Percentiles rank a stretch among this genome's conserved stretches.
Conservation (phyloP, 2,113 vertebrate species). For the Uria aalge region DNA sequence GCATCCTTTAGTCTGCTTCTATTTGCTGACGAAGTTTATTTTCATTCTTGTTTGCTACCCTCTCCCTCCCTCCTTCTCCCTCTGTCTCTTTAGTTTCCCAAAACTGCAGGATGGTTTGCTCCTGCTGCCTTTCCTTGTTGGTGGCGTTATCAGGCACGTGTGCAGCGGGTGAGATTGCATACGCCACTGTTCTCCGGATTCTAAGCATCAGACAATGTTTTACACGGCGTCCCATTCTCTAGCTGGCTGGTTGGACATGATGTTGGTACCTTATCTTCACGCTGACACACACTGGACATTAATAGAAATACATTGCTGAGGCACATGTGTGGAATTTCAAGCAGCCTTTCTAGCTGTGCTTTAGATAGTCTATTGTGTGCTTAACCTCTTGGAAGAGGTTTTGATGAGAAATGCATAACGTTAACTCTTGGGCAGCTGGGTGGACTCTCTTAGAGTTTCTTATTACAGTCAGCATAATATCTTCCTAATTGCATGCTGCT, state of each 20-base stretch:
- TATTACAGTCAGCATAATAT: background rate
- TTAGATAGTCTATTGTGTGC: slow-evolving; percentile 80
- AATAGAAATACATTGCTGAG: slow-evolving; percentile 85
- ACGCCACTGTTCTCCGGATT: slow-evolving; percentile 66
- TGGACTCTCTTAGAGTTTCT: background rate
- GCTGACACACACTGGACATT: slow-evolving; percentile 87
- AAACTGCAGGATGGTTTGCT: background rate
- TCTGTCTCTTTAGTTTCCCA: background rate
- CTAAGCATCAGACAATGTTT: slow-evolving; percentile 84
- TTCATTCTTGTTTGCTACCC: background rate
- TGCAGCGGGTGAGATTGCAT: slow-evolving; percentile 33
- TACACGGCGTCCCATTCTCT: slow-evolving; percentile 78
- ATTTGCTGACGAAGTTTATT: background rate
- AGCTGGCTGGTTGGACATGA: slow-evolving; percentile 79
- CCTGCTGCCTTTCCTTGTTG: background rate
- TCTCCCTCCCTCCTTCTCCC: background rate
- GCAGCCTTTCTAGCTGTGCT: slow-evolving; percentile 68
- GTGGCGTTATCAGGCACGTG: slow-evolving; percentile 17
- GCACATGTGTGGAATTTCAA: slow-evolving; percentile 82
- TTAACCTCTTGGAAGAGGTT: slow-evolving; percentile 73
- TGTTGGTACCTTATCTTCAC: slow-evolving; percentile 86
- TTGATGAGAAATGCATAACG: slow-evolving; percentile 66
- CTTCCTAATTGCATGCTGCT: background rate
- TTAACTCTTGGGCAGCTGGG: slow-evolving; percentile 62
- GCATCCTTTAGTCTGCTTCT: background rate